These are phyloP conservation scores for Physella acuta DNA, from an alignment of 1,140 invertebrate species.

Conservation along the genomic window DNA sequence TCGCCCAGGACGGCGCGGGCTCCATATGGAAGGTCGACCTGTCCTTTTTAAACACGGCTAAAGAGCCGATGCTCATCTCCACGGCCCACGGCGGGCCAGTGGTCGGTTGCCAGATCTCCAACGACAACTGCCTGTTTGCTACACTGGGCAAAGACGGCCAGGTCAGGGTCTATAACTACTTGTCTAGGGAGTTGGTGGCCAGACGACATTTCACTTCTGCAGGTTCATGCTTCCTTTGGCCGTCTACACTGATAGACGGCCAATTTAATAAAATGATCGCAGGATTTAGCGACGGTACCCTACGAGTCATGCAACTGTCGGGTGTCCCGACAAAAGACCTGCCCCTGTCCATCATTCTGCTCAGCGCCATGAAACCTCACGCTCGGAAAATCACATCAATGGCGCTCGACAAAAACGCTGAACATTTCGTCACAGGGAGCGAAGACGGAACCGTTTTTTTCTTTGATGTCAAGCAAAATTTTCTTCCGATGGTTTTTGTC, in stretches of 20 bases:
- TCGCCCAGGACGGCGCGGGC: constrained; percentile 26
- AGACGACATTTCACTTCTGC: not conserved
- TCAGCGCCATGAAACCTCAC: constrained; percentile 13
- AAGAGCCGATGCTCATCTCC: constrained; percentile 14
- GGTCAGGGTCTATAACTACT: constrained; percentile 22
- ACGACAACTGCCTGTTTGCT: constrained; percentile 7
- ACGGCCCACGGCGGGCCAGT: constrained; percentile 23
- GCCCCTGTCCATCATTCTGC: not conserved
- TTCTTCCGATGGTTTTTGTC: constrained; percentile 10
- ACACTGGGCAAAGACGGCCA: constrained; percentile 27
- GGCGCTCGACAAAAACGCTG: not conserved
- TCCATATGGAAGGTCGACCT: constrained; percentile 20
- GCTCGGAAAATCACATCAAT: not conserved
- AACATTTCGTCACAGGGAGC: constrained; percentile 14
- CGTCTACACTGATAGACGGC: not conserved
- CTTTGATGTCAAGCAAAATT: constrained; percentile 12
- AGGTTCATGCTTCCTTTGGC: constrained; percentile 14
- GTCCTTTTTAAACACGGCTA: constrained; percentile 13
- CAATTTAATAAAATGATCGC: not conserved
- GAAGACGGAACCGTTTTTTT: constrained; percentile 21
- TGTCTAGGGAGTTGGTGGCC: constrained; percentile 22
- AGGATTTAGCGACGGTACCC: constrained; percentile 16
- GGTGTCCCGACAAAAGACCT: not conserved
- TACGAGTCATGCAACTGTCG: constrained; percentile 4
- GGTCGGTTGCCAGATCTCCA: constrained; percentile 16